Percentiles rank a stretch among this genome's conserved stretches.
phyloP scores from a whole-genome alignment of 2,113 vertebrate genomes.

The Platysternon megacephalum region DNA sequence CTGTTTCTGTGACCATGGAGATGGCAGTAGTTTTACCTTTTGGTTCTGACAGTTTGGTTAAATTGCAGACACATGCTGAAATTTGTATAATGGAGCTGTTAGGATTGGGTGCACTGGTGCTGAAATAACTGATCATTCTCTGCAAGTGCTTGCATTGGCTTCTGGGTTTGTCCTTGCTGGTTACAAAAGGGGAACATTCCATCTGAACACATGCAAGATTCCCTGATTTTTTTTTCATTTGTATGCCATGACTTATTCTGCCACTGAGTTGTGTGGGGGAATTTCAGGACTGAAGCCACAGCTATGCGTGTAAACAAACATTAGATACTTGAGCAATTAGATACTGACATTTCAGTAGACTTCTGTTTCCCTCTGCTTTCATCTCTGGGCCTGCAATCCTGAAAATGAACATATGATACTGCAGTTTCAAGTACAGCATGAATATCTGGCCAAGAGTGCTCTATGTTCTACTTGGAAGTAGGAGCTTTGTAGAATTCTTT shows the following conservation, averaged over 20 bases:
- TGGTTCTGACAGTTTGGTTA: not conserved
- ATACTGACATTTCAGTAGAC: not conserved
- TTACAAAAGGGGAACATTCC: not conserved
- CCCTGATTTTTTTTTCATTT: not conserved
- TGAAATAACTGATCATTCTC: not conserved
- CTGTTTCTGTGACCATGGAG: not conserved
- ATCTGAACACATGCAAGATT: not conserved
- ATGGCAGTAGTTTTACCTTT: not conserved
- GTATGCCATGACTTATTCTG: accelerated
- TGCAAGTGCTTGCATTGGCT: accelerated
- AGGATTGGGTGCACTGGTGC: not conserved
- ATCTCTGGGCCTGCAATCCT: not conserved
- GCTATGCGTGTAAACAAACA: not conserved
- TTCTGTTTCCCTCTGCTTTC: not conserved
- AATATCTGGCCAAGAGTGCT: not conserved
- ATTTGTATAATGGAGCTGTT: not conserved
- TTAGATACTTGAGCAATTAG: not conserved
- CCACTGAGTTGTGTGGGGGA: not conserved
- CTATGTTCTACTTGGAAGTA: not conserved
- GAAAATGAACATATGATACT: not conserved
- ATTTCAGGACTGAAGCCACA: not conserved
- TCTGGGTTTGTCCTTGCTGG: not conserved
- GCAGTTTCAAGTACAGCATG: not conserved
- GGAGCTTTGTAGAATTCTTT: not conserved
- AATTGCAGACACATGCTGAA: not conserved